These are phyloP conservation scores for Eupithecia exiguata DNA, from an alignment of 2,888 invertebrate species.

Conservation along the genomic window DNA sequence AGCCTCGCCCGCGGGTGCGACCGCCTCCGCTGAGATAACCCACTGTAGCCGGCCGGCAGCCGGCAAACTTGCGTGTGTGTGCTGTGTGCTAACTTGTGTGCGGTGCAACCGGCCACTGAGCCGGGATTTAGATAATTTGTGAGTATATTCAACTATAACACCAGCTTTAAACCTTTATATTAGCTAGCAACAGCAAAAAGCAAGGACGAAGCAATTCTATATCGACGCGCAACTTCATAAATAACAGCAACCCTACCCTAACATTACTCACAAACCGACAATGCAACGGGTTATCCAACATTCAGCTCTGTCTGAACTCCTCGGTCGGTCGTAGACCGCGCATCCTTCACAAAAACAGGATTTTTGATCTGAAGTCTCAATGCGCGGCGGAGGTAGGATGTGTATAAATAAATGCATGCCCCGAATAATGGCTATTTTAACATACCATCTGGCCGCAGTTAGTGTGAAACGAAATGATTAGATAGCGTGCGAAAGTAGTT, in stretches of 20 bases:
- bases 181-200: slow-evolving; percentile 12
- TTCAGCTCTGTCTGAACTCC: slow-evolving; percentile 16
- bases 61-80: slow-evolving; percentile 42
- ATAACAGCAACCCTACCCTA: slow-evolving; percentile 4
- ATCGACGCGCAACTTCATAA: slow-evolving; percentile 23
- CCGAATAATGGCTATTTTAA: slow-evolving; percentile 44
- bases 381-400: slow-evolving; percentile 34
- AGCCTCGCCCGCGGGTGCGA: slow-evolving; percentile 21
- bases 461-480: slow-evolving; percentile 33
- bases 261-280: slow-evolving; percentile 21
- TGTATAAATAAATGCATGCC: slow-evolving; percentile 47
- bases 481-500: slow-evolving; percentile 8
- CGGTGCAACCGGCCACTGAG: slow-evolving; percentile 36
- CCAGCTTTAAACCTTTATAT: slow-evolving; percentile 1
- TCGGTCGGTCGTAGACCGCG: slow-evolving; percentile 28
- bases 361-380: slow-evolving; percentile 30
- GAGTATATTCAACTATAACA: slow-evolving; percentile 33
- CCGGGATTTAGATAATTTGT: slow-evolving; percentile 38
- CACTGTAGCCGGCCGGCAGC: slow-evolving; percentile 43
- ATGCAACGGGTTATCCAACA: slow-evolving; percentile 34
- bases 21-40: slow-evolving; percentile 35
- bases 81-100: slow-evolving; percentile 43
- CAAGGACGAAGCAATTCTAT: slow-evolving; percentile 12
- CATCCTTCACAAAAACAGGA: slow-evolving; percentile 25
- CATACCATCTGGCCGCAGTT: slow-evolving; percentile 39